Evolutionary conservation across 1,140 invertebrate genomes (phyloP).

Genomic region (Drosophila neocordata): DNA sequence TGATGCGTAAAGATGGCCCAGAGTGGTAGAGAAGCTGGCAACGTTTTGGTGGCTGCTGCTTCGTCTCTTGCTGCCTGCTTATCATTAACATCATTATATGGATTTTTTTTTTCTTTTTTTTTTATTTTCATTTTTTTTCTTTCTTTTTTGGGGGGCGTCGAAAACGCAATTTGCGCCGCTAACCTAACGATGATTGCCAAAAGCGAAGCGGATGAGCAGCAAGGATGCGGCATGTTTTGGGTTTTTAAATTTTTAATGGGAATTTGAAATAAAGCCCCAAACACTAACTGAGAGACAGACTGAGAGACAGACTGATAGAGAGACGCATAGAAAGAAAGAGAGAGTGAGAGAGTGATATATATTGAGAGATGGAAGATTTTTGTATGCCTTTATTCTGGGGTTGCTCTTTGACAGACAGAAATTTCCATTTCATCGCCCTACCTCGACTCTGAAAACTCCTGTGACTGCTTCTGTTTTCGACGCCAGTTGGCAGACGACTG

Average conservation of each 20-base stretch:
- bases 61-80: constrained; percentile 40
- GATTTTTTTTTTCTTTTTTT: constrained; percentile 42
- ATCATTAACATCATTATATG: constrained; percentile 65
- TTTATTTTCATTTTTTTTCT: constrained; percentile 24
- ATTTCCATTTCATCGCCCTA: constrained; percentile 20
- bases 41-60: background rate
- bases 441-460: background rate
- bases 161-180: constrained; percentile 74
- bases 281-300: constrained; percentile 30
- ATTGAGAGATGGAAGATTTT: background rate
- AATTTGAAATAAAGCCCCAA: constrained; percentile 70
- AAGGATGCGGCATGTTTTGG: constrained; percentile 35
- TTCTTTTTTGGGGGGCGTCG: constrained; percentile 4
- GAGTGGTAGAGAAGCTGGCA: constrained; percentile 22
- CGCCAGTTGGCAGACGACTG: background rate
- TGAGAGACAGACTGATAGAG: background rate
- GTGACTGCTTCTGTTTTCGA: constrained; percentile 1
- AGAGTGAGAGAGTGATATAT: background rate
- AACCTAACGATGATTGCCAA: constrained; percentile 77
- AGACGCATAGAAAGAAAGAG: background rate
- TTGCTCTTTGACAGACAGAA: constrained; percentile 52
- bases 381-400: constrained; percentile 28
- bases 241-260: constrained; percentile 78
- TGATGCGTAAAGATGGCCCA: constrained; percentile 57
- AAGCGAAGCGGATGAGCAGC: constrained; percentile 25